A percentile compares a stretch with the other conserved stretches of the same genome.
Evolutionary conservation across 2,113 vertebrate genomes (phyloP).

Genomic region (Emberiza fucata): DNA sequence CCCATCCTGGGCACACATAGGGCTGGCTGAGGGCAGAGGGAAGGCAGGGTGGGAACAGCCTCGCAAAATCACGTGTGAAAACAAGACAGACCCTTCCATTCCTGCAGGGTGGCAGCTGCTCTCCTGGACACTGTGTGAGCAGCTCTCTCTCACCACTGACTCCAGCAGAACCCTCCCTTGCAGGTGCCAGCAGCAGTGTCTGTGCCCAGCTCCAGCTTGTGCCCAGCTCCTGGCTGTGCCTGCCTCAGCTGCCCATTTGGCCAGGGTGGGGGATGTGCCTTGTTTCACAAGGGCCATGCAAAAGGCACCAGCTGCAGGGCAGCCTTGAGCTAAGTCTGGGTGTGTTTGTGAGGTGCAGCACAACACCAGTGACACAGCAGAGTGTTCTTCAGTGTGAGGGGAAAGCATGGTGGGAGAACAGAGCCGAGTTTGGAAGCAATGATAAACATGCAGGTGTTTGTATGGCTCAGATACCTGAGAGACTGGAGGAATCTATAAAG

Average conservation of each 20-base stretch:
- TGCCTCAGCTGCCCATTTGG: rapidly evolving
- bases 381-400: neutral
- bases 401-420: neutral
- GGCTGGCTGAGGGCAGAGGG: neutral
- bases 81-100: neutral
- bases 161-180: neutral
- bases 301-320: neutral
- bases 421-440: neutral
- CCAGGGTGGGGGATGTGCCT: neutral
- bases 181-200: neutral
- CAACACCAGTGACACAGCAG: neutral
- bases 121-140: neutral
- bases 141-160: neutral
- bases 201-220: neutral
- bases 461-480: neutral
- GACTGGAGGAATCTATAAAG: neutral
- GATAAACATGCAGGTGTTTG: neutral
- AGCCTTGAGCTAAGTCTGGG: neutral
- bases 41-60: neutral
- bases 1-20: neutral
- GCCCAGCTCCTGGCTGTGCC: neutral
- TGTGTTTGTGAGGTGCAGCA: neutral
- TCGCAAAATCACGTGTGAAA: neutral
- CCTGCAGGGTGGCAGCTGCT: neutral
- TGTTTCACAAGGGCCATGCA: neutral